These are phyloP conservation scores for Drosophila nannoptera DNA, from an alignment of 1,140 invertebrate species.

Conservation along the genomic window DNA sequence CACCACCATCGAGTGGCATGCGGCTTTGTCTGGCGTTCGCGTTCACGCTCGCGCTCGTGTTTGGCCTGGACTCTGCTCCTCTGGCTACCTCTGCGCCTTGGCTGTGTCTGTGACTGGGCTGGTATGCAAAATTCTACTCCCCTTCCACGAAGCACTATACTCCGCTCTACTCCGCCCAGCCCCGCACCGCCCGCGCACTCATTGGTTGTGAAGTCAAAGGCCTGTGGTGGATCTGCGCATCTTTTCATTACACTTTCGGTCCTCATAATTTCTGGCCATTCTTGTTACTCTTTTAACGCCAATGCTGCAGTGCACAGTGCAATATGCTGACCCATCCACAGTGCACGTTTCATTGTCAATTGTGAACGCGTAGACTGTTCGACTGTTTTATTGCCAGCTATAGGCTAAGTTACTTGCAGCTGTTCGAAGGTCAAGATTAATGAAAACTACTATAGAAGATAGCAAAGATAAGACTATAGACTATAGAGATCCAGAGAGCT, in stretches of 20 bases:
- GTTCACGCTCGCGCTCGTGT: conserved; percentile 2
- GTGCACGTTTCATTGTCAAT: conserved; percentile 10
- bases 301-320: conserved; percentile 8
- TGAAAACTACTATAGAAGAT: too few species aligned
- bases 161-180: too few species aligned
- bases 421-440: too few species aligned
- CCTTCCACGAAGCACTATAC: background rate
- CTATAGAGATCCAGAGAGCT: too few species aligned
- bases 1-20: conserved; percentile 64
- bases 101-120: conserved; percentile 6
- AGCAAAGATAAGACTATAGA: too few species aligned
- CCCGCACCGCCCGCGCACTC: conserved; percentile 6
- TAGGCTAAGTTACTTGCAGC: too few species aligned
- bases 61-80: background rate
- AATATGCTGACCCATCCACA: conserved; percentile 2
- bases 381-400: background rate
- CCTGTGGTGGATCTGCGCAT: conserved; percentile 27
- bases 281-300: conserved; percentile 38
- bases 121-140: conserved; percentile 56
- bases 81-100: background rate
- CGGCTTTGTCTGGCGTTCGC: conserved; percentile 24
- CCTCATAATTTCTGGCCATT: conserved; percentile 50
- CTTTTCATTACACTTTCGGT: conserved; percentile 60
- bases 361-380: background rate
- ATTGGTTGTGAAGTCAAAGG: conserved; percentile 27